These are phyloP conservation scores for Macropus fuliginosus DNA, from an alignment of 2,797 vertebrate species.

Conservation along the genomic window DNA sequence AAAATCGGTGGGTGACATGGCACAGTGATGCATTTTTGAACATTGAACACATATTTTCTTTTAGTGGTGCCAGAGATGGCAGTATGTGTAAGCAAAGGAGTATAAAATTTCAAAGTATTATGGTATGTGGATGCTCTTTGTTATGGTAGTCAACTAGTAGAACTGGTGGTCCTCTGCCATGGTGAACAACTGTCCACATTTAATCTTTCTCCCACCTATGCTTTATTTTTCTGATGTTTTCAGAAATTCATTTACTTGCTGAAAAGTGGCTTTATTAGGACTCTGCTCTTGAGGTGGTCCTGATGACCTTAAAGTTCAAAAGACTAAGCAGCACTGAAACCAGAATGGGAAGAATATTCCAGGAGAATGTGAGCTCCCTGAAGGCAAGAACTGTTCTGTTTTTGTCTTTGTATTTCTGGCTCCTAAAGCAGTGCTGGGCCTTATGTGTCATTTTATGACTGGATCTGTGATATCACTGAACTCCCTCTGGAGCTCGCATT, in stretches of 20 bases:
- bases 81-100: not conserved
- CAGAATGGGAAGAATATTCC: not conserved
- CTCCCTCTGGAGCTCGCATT: not conserved
- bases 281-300: not conserved
- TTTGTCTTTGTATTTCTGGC: not conserved
- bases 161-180: not conserved
- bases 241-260: not conserved
- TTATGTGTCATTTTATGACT: too few species aligned
- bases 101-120: not conserved
- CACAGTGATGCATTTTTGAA: not conserved
- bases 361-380: not conserved
- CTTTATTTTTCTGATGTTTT: not conserved
- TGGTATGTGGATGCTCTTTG: not conserved
- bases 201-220: not conserved
- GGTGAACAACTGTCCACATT: not conserved
- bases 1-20: not conserved
- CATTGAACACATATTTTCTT: not conserved
- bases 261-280: not conserved
- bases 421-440: not conserved
- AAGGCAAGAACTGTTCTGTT: not conserved
- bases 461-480: not conserved
- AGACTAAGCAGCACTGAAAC: not conserved
- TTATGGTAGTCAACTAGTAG: not conserved
- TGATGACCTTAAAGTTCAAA: not conserved
- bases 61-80: not conserved